These are phyloP conservation scores for Malurus elegans DNA, from an alignment of 2,113 vertebrate genomes.

Conservation along the genomic window DNA sequence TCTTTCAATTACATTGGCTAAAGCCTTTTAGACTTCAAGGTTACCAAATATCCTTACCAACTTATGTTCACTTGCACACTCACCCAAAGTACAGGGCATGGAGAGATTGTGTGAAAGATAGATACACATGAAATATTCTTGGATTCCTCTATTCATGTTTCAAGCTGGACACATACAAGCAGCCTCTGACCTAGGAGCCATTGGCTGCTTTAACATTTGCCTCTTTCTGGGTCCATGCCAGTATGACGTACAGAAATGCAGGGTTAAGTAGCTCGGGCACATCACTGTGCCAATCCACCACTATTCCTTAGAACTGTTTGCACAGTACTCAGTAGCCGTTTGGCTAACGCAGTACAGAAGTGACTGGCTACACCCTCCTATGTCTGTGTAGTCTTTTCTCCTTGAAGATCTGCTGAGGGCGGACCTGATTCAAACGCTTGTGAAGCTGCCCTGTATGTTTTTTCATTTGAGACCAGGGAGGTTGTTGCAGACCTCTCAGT, in stretches of 20 bases:
- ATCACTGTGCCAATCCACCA: not conserved
- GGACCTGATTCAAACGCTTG: not conserved
- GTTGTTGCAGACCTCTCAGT: not conserved
- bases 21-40: not conserved
- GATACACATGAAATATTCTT: not conserved
- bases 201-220: not conserved
- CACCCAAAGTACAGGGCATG: not conserved
- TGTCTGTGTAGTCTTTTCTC: not conserved
- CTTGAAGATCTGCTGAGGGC: not conserved
- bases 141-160: not conserved
- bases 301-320: not conserved
- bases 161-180: not conserved
- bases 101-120: not conserved
- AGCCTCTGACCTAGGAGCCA: not conserved
- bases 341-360: not conserved
- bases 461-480: not conserved
- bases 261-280: not conserved
- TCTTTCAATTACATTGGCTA: not conserved
- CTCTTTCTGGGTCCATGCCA: not conserved
- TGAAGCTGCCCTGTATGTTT: not conserved
- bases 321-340: not conserved
- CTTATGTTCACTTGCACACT: not conserved
- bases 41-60: not conserved
- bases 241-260: not conserved
- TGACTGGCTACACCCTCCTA: not conserved